Evolutionary conservation across 2,797 vertebrate genomes (phyloP), one percentile per base, ranked within the genome.

Genomic region (Delichon dasypus): DNA sequence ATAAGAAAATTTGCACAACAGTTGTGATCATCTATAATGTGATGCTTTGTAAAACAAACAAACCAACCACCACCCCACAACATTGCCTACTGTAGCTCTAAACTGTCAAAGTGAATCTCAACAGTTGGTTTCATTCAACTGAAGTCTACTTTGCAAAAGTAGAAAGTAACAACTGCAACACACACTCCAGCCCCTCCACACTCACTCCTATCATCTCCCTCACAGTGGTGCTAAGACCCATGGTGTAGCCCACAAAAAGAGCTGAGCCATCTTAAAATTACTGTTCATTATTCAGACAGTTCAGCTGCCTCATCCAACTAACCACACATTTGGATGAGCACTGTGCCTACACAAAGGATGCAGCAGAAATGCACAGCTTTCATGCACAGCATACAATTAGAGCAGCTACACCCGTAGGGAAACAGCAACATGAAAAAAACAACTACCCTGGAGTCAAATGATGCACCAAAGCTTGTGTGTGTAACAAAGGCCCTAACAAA

Each of bases 171-270:
- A 62, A 54, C 9, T 9, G 3, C 47, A 84, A 38, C 16, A 72
- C 7, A 17, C 27, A 61, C 17, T 40, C 30, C 38, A 44, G n/a
- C 10, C 18, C 30, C 29, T 74, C 36, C 50, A 34, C 1, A 0
- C 0, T 0, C 44, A 17, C 16, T 42, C 15, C 18, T 21, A 8
- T 11, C 18, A 36, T 8, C 11, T 71, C 45, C 26, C 34, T 42
- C 53, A 2, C 0, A 5, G 20, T 8, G 13, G 14, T n/a, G 32
- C 12, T 4, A 26, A 25, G 30, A 65, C 11, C 5, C 42, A 17
- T 0, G 11, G 2, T 42, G 34, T 32, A 61, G 30, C 36, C 45
- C 16, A n/a, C 26, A 40, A 67, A 44, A 64, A 34, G n/a, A 81
- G 34, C 50, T 65, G 73, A 80, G 58, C 64, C 62, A 66, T 25